phyloP scores from a whole-genome alignment of 2,113 vertebrate species.

The Zingel zingel region DNA sequence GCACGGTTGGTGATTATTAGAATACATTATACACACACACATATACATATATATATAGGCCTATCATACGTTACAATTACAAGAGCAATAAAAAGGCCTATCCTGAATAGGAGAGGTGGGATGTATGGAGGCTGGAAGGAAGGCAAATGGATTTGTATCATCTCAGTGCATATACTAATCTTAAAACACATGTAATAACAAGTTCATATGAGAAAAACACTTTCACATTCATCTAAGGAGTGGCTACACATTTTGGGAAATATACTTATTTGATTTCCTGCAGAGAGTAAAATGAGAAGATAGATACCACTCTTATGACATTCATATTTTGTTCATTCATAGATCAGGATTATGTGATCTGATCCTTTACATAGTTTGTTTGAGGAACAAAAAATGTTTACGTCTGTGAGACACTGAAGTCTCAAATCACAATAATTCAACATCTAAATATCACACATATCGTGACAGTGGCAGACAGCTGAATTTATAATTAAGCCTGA shows the following conservation, averaged over 20 bases:
- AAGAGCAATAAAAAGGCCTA: conserved; percentile 15
- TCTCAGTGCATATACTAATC: neutral
- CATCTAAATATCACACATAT: neutral
- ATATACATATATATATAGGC: neutral
- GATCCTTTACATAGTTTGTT: neutral
- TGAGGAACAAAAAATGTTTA: neutral
- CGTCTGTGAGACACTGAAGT: too few relatives aligned
- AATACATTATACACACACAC: conserved; percentile 25
- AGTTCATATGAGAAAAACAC: conserved; percentile 4
- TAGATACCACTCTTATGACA: neutral
- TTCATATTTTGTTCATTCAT: neutral
- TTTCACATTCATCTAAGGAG: neutral
- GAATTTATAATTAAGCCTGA: neutral
- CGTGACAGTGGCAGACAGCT: neutral
- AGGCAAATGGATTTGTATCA: neutral
- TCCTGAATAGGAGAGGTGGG: neutral
- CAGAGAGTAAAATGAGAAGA: neutral
- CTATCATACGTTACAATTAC: conserved; percentile 32
- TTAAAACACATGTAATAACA: neutral
- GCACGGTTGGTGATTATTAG: conserved; percentile 29
- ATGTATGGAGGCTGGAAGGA: neutral
- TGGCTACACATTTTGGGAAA: neutral
- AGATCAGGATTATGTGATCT: neutral
- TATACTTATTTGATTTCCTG: neutral
- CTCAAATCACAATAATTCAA: neutral